Percentiles rank a stretch among this genome's conserved stretches.
Conservation (phyloP, 2,888 invertebrate genomes). For the Meteorus cinctellus region DNA sequence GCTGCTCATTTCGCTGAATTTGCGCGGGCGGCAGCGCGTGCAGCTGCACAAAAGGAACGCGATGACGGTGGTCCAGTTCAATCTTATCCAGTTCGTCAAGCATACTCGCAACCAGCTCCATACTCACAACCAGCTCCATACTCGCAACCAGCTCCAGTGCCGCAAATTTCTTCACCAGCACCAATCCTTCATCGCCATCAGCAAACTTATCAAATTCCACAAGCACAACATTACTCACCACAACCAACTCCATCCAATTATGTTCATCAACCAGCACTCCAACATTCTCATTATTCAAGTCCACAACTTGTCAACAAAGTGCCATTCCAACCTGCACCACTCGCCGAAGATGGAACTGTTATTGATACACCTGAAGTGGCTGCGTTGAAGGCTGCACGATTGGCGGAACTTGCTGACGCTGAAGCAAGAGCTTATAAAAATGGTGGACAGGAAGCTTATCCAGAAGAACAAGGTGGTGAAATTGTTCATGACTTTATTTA, state of each 20-base stretch:
- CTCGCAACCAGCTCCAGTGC: slow-evolving; percentile 52
- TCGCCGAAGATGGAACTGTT: slow-evolving; percentile 70
- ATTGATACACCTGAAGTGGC: slow-evolving; percentile 72
- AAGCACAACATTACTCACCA: slow-evolving; percentile 50
- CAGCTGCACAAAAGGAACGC: slow-evolving; percentile 61
- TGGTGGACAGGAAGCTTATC: slow-evolving; percentile 58
- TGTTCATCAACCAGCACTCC: slow-evolving; percentile 41
- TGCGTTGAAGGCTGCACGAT: slow-evolving; percentile 67
- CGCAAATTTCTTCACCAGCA: slow-evolving; percentile 41
- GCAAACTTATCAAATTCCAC: slow-evolving; percentile 44
- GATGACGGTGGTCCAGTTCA: slow-evolving; percentile 46
- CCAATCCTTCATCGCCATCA: slow-evolving; percentile 43
- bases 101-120: slow-evolving; percentile 51
- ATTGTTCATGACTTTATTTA: neutral
- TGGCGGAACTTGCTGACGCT: slow-evolving; percentile 70
- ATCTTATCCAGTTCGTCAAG: slow-evolving; percentile 50
- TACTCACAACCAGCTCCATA: slow-evolving; percentile 47
- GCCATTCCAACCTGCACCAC: slow-evolving; percentile 68
- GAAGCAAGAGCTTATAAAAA: slow-evolving; percentile 70
- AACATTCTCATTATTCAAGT: slow-evolving; percentile 48
- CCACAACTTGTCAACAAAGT: slow-evolving; percentile 52
- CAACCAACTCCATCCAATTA: slow-evolving; percentile 45
- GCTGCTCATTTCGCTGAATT: slow-evolving; percentile 71
- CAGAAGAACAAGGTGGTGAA: slow-evolving; percentile 58
- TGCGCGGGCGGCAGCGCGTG: slow-evolving; percentile 68